Evolutionary conservation across 1,140 invertebrate species (phyloP).

Genomic region (Amphibalanus amphitrite): DNA sequence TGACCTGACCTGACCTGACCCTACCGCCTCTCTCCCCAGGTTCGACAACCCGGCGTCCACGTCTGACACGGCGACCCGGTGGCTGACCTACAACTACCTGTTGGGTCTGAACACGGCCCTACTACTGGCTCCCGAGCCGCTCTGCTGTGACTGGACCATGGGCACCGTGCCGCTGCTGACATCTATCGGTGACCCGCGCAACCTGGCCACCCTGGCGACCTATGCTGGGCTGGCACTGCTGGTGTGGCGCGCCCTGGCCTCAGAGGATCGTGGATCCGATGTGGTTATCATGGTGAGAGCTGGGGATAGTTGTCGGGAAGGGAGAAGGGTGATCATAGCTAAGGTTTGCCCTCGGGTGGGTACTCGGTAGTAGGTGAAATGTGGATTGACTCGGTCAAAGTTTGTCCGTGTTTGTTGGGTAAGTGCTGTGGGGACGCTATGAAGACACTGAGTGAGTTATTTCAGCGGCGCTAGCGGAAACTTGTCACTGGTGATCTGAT

Average conservation of each 20-base stretch:
- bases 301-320: no score
- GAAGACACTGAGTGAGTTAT: no score
- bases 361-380: no score
- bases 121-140: conserved; percentile 64
- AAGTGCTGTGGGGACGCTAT: no score
- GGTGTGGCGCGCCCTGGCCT: conserved; percentile 8
- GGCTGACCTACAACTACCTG: conserved; percentile 86
- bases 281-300: background rate
- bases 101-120: conserved; percentile 79
- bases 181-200: conserved; percentile 57
- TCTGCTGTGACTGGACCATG: conserved; percentile 99
- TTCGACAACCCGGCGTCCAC: conserved; percentile 87
- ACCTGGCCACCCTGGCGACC: conserved; percentile 58
- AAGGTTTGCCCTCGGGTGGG: no score
- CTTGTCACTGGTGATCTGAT: no score
- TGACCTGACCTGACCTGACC: no score
- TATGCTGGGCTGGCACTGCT: conserved; percentile 43
- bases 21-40: no score
- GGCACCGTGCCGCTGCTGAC: conserved; percentile 77
- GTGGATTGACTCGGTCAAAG: no score
- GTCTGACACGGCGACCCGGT: conserved; percentile 51
- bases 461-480: no score
- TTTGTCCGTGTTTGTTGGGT: no score
- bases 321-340: no score
- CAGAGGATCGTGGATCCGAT: background rate